These are phyloP conservation scores for Polypedilum vanderplanki DNA, from an alignment of 1,140 invertebrate genomes.

Conservation along the genomic window DNA sequence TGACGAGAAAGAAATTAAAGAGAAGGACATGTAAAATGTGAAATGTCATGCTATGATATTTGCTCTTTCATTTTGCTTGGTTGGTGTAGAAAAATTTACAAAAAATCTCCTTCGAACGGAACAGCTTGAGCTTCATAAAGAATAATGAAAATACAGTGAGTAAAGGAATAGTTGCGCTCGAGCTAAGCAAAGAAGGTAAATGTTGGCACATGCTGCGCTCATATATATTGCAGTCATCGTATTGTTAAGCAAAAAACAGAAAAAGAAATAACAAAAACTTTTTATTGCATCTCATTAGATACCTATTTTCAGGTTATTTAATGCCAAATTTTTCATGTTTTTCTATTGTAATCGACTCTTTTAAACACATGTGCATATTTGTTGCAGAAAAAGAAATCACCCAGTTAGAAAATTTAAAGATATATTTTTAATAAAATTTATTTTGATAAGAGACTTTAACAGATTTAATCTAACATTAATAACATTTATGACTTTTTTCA, in stretches of 20 bases:
- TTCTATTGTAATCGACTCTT: not conserved
- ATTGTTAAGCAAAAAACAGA: too few species aligned
- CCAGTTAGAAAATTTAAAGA: not conserved
- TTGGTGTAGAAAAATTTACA: not conserved
- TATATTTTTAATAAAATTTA: too few species aligned
- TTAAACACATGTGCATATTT: not conserved
- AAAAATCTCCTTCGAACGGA: not conserved
- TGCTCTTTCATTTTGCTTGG: conserved; percentile 24
- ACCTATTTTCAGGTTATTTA: conserved; percentile 27
- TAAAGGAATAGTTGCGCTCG: conserved; percentile 22
- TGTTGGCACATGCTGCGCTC: conserved; percentile 24
- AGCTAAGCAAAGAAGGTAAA: not conserved
- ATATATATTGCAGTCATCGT: not conserved
- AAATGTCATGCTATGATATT: not conserved
- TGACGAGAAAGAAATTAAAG: not conserved
- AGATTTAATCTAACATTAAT: too few species aligned
- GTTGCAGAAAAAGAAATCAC: not conserved
- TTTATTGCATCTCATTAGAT: conserved; percentile 29
- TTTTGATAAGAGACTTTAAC: too few species aligned
- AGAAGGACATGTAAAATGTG: not conserved
- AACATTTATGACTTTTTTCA: too few species aligned
- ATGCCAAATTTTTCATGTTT: not conserved
- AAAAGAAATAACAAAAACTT: not conserved
- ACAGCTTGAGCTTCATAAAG: not conserved
- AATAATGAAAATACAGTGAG: conserved; percentile 17